A percentile compares a stretch with the other conserved stretches of the same genome.
These are phyloP conservation scores for Neria commutata DNA, from an alignment of 2,888 invertebrate species.

Conservation along the genomic window DNA sequence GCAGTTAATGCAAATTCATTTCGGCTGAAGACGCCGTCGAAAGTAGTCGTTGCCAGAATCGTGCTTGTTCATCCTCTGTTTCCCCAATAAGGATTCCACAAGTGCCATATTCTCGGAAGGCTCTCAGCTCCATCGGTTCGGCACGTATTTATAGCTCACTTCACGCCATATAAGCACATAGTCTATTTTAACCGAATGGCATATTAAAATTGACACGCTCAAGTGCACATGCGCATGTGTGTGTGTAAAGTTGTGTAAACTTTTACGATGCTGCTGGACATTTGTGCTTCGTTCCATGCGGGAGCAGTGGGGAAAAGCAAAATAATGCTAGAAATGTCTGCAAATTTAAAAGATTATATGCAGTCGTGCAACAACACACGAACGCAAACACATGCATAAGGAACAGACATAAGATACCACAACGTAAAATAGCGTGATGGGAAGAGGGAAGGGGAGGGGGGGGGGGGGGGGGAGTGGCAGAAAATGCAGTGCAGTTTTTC, in stretches of 20 bases:
- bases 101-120: too few relatives aligned
- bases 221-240: slow-evolving; percentile 7
- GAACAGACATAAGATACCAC: slow-evolving; percentile 1
- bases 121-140: not conserved
- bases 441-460: slow-evolving; percentile 3
- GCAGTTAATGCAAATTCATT: too few relatives aligned
- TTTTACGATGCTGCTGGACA: not conserved
- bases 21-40: too few relatives aligned
- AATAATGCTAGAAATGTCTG: too few relatives aligned
- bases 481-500: slow-evolving; percentile 43
- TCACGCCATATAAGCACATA: not conserved
- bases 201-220: not conserved
- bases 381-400: too few relatives aligned
- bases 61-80: too few relatives aligned
- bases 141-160: slow-evolving; percentile 9
- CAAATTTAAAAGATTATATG: too few relatives aligned
- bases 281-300: not conserved
- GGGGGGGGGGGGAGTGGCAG: slow-evolving; percentile 35
- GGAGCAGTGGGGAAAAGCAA: too few relatives aligned
- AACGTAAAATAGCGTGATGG: not conserved
- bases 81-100: too few relatives aligned
- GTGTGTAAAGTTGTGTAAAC: too few relatives aligned
- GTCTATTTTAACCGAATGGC: slow-evolving; percentile 7
- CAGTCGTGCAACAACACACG: too few relatives aligned
- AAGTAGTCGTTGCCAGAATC: too few relatives aligned